phyloP scores from a whole-genome alignment of 2,888 invertebrate species.

The Carterocephalus palaemon region DNA sequence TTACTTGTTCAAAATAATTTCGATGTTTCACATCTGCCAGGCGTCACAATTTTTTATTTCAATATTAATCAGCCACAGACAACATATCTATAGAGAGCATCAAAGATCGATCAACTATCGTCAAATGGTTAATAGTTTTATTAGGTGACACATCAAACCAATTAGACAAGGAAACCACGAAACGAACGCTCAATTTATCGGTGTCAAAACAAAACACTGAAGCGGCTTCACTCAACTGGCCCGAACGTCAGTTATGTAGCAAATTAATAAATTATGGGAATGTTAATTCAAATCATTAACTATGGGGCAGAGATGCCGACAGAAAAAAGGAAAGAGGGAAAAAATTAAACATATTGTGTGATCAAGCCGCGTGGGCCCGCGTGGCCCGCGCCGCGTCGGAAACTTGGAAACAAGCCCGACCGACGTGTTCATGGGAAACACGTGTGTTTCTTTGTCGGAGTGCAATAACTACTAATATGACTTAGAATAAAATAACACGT shows the following conservation, averaged over 20 bases:
- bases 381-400: conserved; percentile 49
- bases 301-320: conserved; percentile 63
- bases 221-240: conserved; percentile 43
- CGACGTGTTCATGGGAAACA: conserved; percentile 62
- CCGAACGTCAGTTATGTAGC: conserved; percentile 53
- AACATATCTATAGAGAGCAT: too few species aligned
- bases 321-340: conserved; percentile 44
- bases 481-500: not conserved
- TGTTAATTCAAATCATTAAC: conserved; percentile 75
- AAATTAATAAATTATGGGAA: conserved; percentile 69
- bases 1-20: too few species aligned
- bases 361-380: conserved; percentile 59
- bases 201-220: conserved; percentile 58
- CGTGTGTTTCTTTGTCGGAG: not conserved
- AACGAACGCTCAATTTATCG: conserved; percentile 37
- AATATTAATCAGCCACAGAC: too few species aligned
- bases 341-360: conserved; percentile 44
- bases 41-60: too few species aligned
- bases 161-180: conserved; percentile 25
- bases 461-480: conserved; percentile 38
- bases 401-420: conserved; percentile 68
- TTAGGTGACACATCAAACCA: conserved; percentile 15
- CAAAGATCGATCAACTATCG: conserved; percentile 2
- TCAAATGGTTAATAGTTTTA: not conserved
- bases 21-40: too few species aligned